phyloP scores from a whole-genome alignment of 1,140 invertebrate genomes.

The Pteromalus puparum region DNA sequence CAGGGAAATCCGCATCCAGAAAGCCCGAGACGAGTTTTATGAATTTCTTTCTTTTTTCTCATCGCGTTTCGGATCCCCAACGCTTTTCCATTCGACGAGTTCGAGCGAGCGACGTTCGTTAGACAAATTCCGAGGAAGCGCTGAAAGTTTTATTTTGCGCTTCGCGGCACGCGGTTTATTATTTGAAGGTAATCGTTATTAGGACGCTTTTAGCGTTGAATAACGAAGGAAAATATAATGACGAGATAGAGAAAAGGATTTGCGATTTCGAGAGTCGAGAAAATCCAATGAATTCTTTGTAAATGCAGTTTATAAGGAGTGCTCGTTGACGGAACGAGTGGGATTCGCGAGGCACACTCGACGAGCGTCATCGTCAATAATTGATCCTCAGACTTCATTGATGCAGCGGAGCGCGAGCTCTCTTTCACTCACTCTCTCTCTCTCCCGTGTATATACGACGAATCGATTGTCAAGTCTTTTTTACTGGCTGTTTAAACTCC shows the following conservation, averaged over 20 bases:
- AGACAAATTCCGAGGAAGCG: not conserved
- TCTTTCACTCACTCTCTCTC: not conserved
- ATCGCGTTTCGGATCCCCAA: not conserved
- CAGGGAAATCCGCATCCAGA: not conserved
- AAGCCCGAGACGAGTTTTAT: constrained; percentile 4
- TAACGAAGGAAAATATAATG: not conserved
- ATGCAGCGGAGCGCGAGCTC: not conserved
- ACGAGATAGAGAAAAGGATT: not conserved
- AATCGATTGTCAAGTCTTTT: constrained; percentile 36
- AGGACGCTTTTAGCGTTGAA: too few species aligned
- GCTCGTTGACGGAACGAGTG: not conserved
- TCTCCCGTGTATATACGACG: not conserved
- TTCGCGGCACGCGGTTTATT: not conserved
- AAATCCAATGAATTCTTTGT: constrained; percentile 25
- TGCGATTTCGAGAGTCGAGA: not conserved
- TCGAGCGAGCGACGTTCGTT: not conserved
- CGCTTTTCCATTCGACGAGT: constrained; percentile 2
- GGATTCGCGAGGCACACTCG: not conserved
- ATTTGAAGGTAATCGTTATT: not conserved
- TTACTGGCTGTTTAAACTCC: not conserved
- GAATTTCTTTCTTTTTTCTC: constrained; percentile 11
- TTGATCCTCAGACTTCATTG: constrained; percentile 43
- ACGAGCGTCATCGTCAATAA: constrained; percentile 41
- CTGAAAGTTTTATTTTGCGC: not conserved
- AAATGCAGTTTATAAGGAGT: not conserved